Conservation (phyloP, 2,113 vertebrate genomes). For the Mormoops blainvillei region DNA sequence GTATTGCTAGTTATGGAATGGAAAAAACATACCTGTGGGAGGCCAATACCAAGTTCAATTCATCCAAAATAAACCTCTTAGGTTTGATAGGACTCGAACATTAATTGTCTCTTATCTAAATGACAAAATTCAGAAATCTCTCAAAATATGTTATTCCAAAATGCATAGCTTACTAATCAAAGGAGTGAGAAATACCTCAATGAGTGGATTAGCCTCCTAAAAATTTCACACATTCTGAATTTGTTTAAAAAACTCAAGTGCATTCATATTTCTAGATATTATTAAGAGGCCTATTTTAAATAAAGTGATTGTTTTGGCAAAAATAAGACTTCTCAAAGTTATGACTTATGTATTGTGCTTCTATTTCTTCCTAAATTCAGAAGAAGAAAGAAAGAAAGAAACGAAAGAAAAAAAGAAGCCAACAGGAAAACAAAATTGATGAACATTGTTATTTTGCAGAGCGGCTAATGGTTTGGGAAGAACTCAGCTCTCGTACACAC, state of each 20-base stretch:
- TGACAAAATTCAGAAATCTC: constrained; percentile 15
- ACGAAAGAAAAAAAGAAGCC: neutral
- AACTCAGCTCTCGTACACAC: constrained; percentile 31
- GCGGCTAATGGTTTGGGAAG: constrained; percentile 26
- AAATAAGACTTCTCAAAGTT: neutral
- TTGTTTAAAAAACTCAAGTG: neutral
- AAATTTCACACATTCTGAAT: neutral
- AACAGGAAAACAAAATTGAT: constrained; percentile 26
- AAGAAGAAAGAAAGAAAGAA: neutral
- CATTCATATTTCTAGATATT: neutral
- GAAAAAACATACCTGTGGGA: neutral
- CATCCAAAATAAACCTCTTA: neutral
- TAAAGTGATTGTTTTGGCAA: neutral
- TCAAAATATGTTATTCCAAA: constrained; percentile 9
- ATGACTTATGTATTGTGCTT: neutral
- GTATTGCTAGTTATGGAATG: neutral
- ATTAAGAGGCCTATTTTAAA: neutral
- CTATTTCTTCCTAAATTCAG: neutral
- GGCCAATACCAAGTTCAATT: neutral
- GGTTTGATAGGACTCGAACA: neutral
- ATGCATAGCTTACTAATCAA: neutral
- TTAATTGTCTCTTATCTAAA: constrained; percentile 10
- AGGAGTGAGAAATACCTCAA: neutral
- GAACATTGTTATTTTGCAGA: constrained; percentile 25
- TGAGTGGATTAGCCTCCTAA: neutral